Evolutionary conservation across 2,797 vertebrate species (phyloP).

Genomic region (Craterocephalus amniculus): DNA sequence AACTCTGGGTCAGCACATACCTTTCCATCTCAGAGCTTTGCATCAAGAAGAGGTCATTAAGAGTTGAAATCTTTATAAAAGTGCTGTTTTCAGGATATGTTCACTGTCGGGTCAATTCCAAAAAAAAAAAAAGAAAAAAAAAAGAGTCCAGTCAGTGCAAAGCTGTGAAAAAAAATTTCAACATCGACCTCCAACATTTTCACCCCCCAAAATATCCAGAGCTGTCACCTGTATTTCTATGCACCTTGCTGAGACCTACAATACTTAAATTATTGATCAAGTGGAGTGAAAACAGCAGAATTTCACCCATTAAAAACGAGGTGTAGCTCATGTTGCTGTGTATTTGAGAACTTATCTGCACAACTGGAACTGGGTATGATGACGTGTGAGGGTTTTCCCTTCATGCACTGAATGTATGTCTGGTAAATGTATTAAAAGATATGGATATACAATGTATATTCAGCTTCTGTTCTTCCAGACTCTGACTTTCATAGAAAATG

Average conservation of each 20-base stretch:
- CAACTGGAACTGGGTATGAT: background rate
- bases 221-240: slow-evolving; percentile 56
- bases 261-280: slow-evolving; percentile 66
- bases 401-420: background rate
- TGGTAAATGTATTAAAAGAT: background rate
- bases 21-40: background rate
- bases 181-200: slow-evolving; percentile 27
- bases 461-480: background rate
- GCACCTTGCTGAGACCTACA: slow-evolving; percentile 32
- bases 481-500: background rate
- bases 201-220: slow-evolving; percentile 26
- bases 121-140: background rate
- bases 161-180: slow-evolving; percentile 28
- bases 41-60: background rate
- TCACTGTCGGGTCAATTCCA: background rate
- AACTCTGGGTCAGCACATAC: background rate
- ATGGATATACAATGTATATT: background rate
- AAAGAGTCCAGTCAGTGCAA: slow-evolving; percentile 27
- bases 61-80: too few species aligned
- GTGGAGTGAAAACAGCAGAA: slow-evolving; percentile 36
- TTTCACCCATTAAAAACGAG: slow-evolving; percentile 11
- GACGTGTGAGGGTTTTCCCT: background rate
- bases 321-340: slow-evolving; percentile 13
- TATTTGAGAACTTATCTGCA: slow-evolving; percentile 1
- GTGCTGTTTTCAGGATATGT: background rate